Base-by-base conservation (phyloP, 2,113 vertebrate genomes). In the Hiodon tergisus region DNA sequence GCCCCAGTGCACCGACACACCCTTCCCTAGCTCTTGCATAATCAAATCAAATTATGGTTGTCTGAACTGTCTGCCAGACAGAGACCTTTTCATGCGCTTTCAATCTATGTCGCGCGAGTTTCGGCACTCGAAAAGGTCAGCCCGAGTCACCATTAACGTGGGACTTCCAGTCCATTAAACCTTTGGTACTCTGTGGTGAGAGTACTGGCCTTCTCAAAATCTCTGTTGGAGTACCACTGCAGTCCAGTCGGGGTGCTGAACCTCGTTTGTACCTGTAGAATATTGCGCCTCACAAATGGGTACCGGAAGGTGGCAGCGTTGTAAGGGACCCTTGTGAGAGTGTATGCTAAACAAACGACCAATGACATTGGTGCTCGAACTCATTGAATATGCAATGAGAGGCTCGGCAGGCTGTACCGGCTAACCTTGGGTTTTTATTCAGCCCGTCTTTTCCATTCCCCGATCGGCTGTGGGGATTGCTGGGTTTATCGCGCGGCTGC, bases 381-480 rank as follows among this genome's bases (percentile, higher is more conserved):
- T 72, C 69, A 52, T 57, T 60, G 66, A 77, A 76, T 53, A 62
- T 60, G 70, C 73, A 77, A 78, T 66, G 63, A 65, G 66, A 59
- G 31, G n/a, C 16, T 67, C 14, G 78, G 77, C 78, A 70, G 75
- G 75, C 53, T 78, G 73, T 77, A 80, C 79, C 75, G 70, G 72
- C 60, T 79, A 79, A 80, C 77, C 73, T 78, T 74, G 68, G 61
- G 58, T 76, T 80, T 76, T 73, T 80, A 68, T 50, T 71, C 75
- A 75, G 77, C 55, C 75, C 72, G 67, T 75, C 81, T 81, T 73
- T 76, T 70, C 63, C 67, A 78, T 13, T 67, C 65, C 63, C 52
- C 54, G 4, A 9, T 47, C 46, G 3, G 8, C 63, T 10, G 11
- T 46, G 10, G 61, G 8, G 54, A 74, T 67, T 7, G 46, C 8